These are phyloP conservation scores for Atherinomorus stipes DNA, from an alignment of 2,113 vertebrate species.

Conservation along the genomic window DNA sequence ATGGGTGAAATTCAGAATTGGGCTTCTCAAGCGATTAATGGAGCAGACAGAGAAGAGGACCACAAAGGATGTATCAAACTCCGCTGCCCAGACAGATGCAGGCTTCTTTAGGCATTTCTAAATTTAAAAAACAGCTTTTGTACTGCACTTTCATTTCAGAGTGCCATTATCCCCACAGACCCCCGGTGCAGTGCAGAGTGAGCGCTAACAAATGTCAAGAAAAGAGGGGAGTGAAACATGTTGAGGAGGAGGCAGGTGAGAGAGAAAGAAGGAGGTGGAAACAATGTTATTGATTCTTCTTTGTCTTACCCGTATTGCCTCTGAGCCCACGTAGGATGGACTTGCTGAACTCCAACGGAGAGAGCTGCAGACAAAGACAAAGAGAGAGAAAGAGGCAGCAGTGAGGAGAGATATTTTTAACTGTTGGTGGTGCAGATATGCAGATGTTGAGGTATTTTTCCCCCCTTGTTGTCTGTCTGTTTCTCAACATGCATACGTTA, in stretches of 20 bases:
- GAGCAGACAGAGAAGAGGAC: constrained; percentile 42
- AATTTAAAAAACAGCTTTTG: constrained; percentile 9
- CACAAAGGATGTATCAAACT: constrained; percentile 33
- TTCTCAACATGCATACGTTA: constrained; percentile 29
- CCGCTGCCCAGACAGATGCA: constrained; percentile 7
- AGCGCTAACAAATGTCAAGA: constrained; percentile 53
- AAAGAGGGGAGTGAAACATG: constrained; percentile 42
- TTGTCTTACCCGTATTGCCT: constrained; percentile 93
- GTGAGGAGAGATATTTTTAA: constrained; percentile 34
- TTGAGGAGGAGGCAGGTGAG: constrained; percentile 51
- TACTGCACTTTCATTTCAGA: constrained; percentile 1
- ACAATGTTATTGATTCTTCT: constrained; percentile 57
- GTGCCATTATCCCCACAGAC: constrained; percentile 5
- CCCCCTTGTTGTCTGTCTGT: constrained; percentile 19
- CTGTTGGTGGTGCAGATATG: constrained; percentile 18
- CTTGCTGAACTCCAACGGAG: constrained; percentile 91
- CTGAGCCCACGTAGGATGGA: constrained; percentile 93
- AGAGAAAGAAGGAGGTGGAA: constrained; percentile 43
- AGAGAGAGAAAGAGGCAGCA: constrained; percentile 33
- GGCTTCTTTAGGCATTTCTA: background rate
- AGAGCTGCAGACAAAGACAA: constrained; percentile 84
- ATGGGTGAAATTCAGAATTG: constrained; percentile 51
- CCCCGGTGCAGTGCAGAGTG: constrained; percentile 23
- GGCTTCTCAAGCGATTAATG: constrained; percentile 57
- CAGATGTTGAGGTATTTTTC: constrained; percentile 20